A percentile compares a stretch with the other conserved stretches of the same genome.
phyloP scores from a whole-genome alignment of 1,140 invertebrate species.

The Apis dorsata region DNA sequence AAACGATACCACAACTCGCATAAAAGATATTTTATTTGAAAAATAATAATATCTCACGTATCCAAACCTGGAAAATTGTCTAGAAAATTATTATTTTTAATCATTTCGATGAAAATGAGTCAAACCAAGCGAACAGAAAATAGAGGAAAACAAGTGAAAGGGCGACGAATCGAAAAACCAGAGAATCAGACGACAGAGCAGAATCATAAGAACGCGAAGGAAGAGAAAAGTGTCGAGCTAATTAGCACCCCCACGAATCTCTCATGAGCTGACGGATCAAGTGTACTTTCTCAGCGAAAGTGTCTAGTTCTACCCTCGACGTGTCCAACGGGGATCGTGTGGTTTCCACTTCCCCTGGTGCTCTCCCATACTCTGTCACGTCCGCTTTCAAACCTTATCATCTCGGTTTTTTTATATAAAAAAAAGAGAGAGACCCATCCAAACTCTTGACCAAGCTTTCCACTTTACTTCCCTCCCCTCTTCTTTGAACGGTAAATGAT shows the following conservation, averaged over 20 bases:
- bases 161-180: background rate
- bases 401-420: background rate
- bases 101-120: too few relatives aligned
- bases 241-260: constrained; percentile 59
- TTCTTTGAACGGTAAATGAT: too few relatives aligned
- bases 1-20: too few relatives aligned
- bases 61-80: too few relatives aligned
- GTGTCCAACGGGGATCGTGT: constrained; percentile 35
- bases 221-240: constrained; percentile 33
- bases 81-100: too few relatives aligned
- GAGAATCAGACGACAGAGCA: background rate
- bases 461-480: too few relatives aligned
- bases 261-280: constrained; percentile 49
- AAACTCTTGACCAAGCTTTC: constrained; percentile 32
- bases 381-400: background rate
- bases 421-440: background rate
- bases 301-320: constrained; percentile 63
- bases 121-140: too few relatives aligned
- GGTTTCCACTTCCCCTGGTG: background rate
- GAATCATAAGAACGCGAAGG: background rate
- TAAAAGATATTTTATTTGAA: too few relatives aligned
- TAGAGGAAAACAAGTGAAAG: background rate
- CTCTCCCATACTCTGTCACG: background rate
- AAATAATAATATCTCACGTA: too few relatives aligned
- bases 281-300: constrained; percentile 60